phyloP scores from a whole-genome alignment of 2,888 invertebrate genomes.

The Gryllus longicercus region DNA sequence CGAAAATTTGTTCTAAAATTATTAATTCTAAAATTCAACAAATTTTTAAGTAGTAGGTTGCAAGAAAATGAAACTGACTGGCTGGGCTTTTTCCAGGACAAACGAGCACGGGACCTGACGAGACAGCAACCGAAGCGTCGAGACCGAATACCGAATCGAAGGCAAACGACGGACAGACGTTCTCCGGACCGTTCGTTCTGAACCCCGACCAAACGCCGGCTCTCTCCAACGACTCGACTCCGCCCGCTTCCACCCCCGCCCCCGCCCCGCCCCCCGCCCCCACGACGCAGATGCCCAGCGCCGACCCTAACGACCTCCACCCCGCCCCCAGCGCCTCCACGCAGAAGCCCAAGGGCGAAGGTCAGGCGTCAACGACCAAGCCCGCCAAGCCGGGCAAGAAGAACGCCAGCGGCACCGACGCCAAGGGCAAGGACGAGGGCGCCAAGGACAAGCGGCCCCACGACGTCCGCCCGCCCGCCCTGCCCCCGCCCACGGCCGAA shows the following conservation, averaged over 20 bases:
- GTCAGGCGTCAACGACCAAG: not conserved
- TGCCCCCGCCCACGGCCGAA: too few species aligned
- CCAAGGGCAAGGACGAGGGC: slow-evolving; percentile 20
- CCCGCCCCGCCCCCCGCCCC: not conserved
- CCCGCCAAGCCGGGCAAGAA: not conserved
- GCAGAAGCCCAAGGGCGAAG: not conserved
- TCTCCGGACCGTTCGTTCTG: not conserved
- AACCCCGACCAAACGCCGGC: not conserved
- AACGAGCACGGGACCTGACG: not conserved
- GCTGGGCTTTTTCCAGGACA: not conserved
- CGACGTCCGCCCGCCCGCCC: too few species aligned
- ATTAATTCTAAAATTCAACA: too few species aligned
- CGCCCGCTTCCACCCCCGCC: not conserved
- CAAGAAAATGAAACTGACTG: not conserved
- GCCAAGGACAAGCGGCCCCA: not conserved
- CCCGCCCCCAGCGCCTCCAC: not conserved
- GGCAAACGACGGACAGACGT: slow-evolving; percentile 6
- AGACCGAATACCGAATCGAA: not conserved
- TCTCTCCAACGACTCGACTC: not conserved
- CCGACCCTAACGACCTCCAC: not conserved
- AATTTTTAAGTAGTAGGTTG: too few species aligned
- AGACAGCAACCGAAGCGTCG: not conserved
- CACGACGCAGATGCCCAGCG: not conserved
- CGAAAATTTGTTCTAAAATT: too few species aligned
- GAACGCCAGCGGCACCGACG: not conserved